Conservation (phyloP, 2,888 invertebrate species). For the Ennomos erosarius region DNA sequence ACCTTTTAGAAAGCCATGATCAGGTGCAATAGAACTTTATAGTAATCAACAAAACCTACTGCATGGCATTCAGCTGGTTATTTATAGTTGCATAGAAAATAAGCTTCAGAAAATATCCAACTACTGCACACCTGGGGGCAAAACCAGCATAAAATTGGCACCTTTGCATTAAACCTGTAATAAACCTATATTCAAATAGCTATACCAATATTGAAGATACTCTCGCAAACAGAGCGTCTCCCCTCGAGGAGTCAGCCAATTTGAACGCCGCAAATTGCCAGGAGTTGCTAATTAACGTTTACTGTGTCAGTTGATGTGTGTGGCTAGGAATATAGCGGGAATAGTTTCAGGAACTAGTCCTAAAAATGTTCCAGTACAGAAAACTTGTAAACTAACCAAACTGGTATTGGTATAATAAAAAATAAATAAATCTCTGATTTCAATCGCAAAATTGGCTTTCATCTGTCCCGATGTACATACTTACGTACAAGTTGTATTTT, state of each 20-base stretch:
- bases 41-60: not conserved
- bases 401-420: too few relatives aligned
- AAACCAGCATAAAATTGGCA: conserved; percentile 15
- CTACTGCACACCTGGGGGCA: conserved; percentile 11
- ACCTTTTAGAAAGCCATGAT: too few relatives aligned
- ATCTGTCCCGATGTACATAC: too few relatives aligned
- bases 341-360: too few relatives aligned
- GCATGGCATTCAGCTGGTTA: not conserved
- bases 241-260: conserved; percentile 58
- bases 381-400: too few relatives aligned
- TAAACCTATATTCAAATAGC: conserved; percentile 33
- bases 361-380: too few relatives aligned
- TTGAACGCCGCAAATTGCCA: conserved; percentile 73
- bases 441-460: too few relatives aligned
- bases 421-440: too few relatives aligned
- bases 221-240: conserved; percentile 37
- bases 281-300: conserved; percentile 75
- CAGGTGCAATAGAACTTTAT: too few relatives aligned
- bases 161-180: conserved; percentile 16
- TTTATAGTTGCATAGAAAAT: too few relatives aligned
- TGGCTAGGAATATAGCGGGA: conserved; percentile 48
- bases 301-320: conserved; percentile 55
- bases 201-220: conserved; percentile 42
- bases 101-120: too few relatives aligned
- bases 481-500: too few relatives aligned